Base-by-base conservation (phyloP, 2,797 vertebrate species). In the Crotalus adamanteus region DNA sequence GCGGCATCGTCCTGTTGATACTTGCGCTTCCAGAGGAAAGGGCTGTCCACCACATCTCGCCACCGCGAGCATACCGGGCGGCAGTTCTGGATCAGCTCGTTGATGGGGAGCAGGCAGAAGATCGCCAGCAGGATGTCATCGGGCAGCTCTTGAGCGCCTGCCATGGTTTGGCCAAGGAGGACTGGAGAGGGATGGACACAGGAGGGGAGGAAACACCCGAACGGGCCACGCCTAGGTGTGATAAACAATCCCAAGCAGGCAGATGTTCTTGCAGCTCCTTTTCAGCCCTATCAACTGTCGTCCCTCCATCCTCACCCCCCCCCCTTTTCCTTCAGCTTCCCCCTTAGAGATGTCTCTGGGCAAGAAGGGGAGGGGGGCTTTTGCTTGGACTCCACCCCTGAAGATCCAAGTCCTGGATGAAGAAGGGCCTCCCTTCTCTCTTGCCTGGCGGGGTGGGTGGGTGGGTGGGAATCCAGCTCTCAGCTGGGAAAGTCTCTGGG, bases 71-170 rank as follows among this genome's bases (percentile, higher is more conserved):
- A 98, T 69, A 99, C 98, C 0, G 96, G 96, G 0, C 98, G 97
- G 95, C 98, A 99, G 57, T 73, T 42, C 18, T 59, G 1, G 13
- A 99, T 95, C 95, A 99, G 97, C 1, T 98, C 97, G 3, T 94
- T n/a, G 1, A 96, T 96, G 0, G 99, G 98, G 0, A 99, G 93
- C 63, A 97, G 97, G 2, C 97, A 97, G 55, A 99, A 97, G 92
- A 99, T 97, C 96, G 99, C 98, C 97, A 99, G 98, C 93, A 99
- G 91, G 28, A 98, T 97, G 2, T 97, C 97, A 16, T 98, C 96
- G 0, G 98, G 98, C 12, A 99, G 96, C 20, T 94, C 88, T 0
- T 91, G 78, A 8, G 98, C 96, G 73, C 90, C 91, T 0, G 94
- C 92, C 97, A 98, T 98, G 86, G 1, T 16, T 25, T 12, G 20